Conservation (phyloP, 1,140 invertebrate genomes). For the Amphibalanus amphitrite region DNA sequence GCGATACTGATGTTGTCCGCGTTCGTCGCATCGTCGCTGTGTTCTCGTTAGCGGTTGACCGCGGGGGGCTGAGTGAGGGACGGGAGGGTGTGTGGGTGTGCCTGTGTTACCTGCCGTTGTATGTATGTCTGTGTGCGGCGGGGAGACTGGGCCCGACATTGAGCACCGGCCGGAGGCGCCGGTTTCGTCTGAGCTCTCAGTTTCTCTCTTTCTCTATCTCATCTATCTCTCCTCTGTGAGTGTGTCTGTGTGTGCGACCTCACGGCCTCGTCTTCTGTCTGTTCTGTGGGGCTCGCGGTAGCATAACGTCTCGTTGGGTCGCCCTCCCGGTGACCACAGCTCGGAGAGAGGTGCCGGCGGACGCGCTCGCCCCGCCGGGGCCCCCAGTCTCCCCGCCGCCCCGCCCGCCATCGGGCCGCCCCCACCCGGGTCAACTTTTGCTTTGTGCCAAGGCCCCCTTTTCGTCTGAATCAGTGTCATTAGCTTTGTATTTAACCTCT, state of each 20-base stretch:
- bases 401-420: too few species aligned
- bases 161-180: too few species aligned
- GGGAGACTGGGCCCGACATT: constrained; percentile 1
- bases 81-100: too few species aligned
- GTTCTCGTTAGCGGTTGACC: neutral
- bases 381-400: neutral
- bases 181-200: too few species aligned
- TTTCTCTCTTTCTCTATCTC: neutral
- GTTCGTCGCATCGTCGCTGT: neutral
- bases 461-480: neutral
- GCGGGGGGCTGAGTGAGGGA: too few species aligned
- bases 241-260: too few species aligned
- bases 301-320: neutral
- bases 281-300: neutral
- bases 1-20: neutral
- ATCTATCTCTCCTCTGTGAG: too few species aligned
- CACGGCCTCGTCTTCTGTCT: too few species aligned
- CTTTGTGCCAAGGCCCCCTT: neutral
- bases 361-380: too few species aligned
- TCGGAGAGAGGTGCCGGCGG: too few species aligned
- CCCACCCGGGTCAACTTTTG: neutral
- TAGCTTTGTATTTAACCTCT: constrained; percentile 2
- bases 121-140: neutral
- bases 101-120: too few species aligned
- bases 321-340: neutral